A percentile compares a stretch with the other conserved stretches of the same genome.
Evolutionary conservation across 2,888 invertebrate species (phyloP).

Genomic region (Aspidapion aeneum): DNA sequence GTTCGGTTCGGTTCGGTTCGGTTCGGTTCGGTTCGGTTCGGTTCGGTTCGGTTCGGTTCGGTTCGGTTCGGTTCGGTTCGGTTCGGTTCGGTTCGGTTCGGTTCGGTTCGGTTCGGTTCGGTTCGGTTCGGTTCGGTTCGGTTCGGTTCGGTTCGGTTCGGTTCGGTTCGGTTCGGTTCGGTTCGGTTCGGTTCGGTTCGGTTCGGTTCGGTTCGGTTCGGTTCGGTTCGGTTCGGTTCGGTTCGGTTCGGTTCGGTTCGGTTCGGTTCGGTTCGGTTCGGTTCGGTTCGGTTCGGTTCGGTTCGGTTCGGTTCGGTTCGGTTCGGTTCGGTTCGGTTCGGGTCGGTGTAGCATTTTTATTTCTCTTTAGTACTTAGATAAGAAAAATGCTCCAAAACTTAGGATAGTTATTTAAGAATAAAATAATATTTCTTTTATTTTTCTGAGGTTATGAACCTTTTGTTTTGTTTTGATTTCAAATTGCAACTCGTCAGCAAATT

Average conservation of each 20-base stretch:
- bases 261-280: background rate
- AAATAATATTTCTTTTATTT: no score
- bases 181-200: background rate
- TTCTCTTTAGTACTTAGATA: no score
- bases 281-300: slow-evolving; percentile 18
- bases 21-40: background rate
- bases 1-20: background rate
- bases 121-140: background rate
- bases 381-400: no score
- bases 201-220: background rate
- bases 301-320: slow-evolving; percentile 1
- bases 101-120: background rate
- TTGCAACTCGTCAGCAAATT: no score
- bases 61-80: background rate
- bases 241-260: background rate
- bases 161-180: background rate
- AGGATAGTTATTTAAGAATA: no score
- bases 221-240: background rate
- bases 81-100: background rate
- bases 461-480: no score
- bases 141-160: background rate
- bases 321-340: no score
- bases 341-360: no score
- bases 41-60: background rate
- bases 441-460: no score